These are phyloP conservation scores for Mesaphorura yosii DNA, from an alignment of 1,140 invertebrate genomes.

Conservation along the genomic window DNA sequence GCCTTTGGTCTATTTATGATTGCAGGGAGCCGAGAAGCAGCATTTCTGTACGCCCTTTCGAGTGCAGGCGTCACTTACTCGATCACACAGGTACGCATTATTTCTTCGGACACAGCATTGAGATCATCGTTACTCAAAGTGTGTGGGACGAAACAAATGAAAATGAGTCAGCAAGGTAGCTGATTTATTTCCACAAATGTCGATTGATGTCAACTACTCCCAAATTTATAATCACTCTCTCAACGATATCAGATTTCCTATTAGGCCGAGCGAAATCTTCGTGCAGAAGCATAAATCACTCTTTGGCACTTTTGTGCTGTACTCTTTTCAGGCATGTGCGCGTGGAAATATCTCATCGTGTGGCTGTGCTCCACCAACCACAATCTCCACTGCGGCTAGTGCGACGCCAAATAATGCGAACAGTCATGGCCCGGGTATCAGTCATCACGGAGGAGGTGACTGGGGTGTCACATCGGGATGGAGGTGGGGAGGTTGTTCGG, in stretches of 20 bases:
- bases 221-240: not conserved
- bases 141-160: not conserved
- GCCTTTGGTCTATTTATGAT: constrained; percentile 5
- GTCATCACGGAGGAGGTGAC: constrained; percentile 7
- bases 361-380: constrained; percentile 56
- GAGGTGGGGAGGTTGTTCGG: constrained; percentile 82
- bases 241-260: too few relatives aligned
- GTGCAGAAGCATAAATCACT: too few relatives aligned
- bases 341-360: constrained; percentile 76
- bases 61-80: constrained; percentile 80
- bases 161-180: not conserved
- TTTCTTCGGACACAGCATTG: not conserved
- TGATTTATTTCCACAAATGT: not conserved
- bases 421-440: not conserved
- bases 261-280: too few relatives aligned
- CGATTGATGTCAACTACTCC: not conserved
- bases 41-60: constrained; percentile 80
- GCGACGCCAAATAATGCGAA: constrained; percentile 11
- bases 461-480: constrained; percentile 39
- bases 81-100: constrained; percentile 50
- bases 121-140: not conserved
- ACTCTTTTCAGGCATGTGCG: constrained; percentile 53
- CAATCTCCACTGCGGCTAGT: constrained; percentile 20
- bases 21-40: constrained; percentile 77
- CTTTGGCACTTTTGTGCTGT: not conserved